Percentiles rank a stretch among this genome's conserved stretches.
phyloP scores from a whole-genome alignment of 2,113 vertebrate genomes.

The Girardinichthys multiradiatus region DNA sequence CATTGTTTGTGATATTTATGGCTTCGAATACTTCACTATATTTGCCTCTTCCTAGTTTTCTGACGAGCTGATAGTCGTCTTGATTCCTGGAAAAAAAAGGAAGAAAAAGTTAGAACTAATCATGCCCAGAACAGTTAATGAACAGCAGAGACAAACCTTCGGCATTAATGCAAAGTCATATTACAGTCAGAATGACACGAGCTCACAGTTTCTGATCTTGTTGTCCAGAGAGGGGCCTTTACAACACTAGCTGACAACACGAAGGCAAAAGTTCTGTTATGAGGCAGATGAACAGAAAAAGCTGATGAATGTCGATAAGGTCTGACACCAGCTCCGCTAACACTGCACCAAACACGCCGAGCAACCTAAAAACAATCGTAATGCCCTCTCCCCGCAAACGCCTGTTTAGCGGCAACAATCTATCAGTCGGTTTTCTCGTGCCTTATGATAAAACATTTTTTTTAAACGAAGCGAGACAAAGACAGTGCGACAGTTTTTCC shows the following conservation, averaged over 20 bases:
- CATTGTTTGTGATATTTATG: constrained; percentile 93
- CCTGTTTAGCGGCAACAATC: too few relatives aligned
- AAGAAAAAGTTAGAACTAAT: not conserved
- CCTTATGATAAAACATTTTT: too few relatives aligned
- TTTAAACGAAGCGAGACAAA: too few relatives aligned
- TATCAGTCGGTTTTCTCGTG: too few relatives aligned
- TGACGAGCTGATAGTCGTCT: constrained; percentile 88
- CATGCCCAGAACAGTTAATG: not conserved
- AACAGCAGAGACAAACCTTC: constrained; percentile 4
- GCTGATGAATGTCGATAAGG: not conserved
- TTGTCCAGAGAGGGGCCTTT: too few relatives aligned
- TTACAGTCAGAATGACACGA: too few relatives aligned
- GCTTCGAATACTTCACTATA: constrained; percentile 90
- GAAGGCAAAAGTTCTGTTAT: not conserved
- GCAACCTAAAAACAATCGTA: not conserved
- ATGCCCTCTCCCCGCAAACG: not conserved
- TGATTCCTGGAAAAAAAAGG: constrained; percentile 79
- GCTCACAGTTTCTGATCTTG: too few relatives aligned
- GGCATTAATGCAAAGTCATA: too few relatives aligned
- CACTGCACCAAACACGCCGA: not conserved
- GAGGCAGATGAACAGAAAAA: not conserved
- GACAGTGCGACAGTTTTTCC: too few relatives aligned
- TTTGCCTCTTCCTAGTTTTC: constrained; percentile 88
- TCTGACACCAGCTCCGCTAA: not conserved
- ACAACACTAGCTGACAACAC: not conserved